phyloP scores from a whole-genome alignment of 2,797 vertebrate genomes.

The Betta splendens region DNA sequence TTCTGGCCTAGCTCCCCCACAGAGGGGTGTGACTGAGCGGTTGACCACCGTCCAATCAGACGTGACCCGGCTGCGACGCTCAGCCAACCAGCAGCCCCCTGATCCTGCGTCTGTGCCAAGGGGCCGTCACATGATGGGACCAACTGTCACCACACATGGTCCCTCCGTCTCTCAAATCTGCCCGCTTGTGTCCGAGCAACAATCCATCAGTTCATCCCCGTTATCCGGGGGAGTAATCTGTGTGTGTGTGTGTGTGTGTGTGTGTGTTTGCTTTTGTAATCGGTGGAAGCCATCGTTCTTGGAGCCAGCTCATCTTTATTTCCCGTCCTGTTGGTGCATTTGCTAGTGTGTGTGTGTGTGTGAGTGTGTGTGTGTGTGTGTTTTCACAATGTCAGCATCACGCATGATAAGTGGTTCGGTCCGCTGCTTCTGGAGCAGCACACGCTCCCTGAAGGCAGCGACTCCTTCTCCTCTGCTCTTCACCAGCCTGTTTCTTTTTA shows the following conservation, averaged over 20 bases:
- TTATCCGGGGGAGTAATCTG: constrained; percentile 8
- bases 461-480: constrained; percentile 27
- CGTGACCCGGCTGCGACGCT: constrained; percentile 59
- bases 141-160: constrained; percentile 80
- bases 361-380: background rate
- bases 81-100: constrained; percentile 68
- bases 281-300: constrained; percentile 2
- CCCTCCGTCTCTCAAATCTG: constrained; percentile 65
- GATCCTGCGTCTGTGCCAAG: constrained; percentile 61
- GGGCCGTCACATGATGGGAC: constrained; percentile 71
- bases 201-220: constrained; percentile 50
- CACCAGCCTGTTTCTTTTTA: constrained; percentile 20
- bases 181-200: constrained; percentile 50
- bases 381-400: constrained; percentile 13
- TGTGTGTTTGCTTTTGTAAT: constrained; percentile 2
- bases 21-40: constrained; percentile 67
- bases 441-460: constrained; percentile 28
- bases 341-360: background rate
- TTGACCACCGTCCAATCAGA: constrained; percentile 71
- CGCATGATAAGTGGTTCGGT: constrained; percentile 41
- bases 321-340: background rate
- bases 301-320: constrained; percentile 10
- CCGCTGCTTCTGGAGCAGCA: constrained; percentile 23
- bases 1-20: constrained; percentile 66
- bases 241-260: background rate